Evolutionary conservation across 2,113 vertebrate genomes (phyloP).

Genomic region (Pachypanchax playfairii): DNA sequence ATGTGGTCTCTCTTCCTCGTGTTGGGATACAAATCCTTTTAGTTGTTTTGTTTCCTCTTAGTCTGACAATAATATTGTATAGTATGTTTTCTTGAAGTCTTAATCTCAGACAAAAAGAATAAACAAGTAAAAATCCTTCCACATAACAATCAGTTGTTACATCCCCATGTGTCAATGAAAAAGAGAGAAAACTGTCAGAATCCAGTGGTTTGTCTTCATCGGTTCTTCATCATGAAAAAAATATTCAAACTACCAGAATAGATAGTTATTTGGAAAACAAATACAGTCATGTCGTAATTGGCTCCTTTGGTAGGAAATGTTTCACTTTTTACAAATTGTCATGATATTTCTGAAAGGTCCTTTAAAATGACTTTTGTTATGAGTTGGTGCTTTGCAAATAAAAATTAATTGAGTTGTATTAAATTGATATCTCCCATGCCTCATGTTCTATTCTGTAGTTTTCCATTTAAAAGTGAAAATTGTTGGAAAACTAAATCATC

Average conservation of each 20-base stretch:
- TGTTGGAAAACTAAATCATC: constrained; percentile 10
- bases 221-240: neutral
- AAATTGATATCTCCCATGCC: too few relatives aligned
- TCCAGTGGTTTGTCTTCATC: neutral
- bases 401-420: too few relatives aligned
- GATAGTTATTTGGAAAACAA: too few relatives aligned
- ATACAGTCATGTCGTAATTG: too few relatives aligned
- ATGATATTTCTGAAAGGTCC: too few relatives aligned
- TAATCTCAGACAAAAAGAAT: neutral
- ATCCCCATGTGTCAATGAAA: neutral
- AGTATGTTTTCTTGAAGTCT: neutral
- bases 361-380: too few relatives aligned
- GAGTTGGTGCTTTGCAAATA: too few relatives aligned
- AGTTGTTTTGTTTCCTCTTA: neutral
- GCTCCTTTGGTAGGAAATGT: too few relatives aligned
- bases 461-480: neutral
- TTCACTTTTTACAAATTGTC: too few relatives aligned
- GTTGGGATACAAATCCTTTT: too few relatives aligned
- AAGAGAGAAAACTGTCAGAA: neutral
- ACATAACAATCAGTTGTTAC: neutral
- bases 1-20: too few relatives aligned
- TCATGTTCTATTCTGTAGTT: neutral
- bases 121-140: neutral
- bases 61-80: neutral
- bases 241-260: neutral